These are phyloP conservation scores for Ectobius pallidus DNA, from an alignment of 2,888 invertebrate species.

Conservation along the genomic window DNA sequence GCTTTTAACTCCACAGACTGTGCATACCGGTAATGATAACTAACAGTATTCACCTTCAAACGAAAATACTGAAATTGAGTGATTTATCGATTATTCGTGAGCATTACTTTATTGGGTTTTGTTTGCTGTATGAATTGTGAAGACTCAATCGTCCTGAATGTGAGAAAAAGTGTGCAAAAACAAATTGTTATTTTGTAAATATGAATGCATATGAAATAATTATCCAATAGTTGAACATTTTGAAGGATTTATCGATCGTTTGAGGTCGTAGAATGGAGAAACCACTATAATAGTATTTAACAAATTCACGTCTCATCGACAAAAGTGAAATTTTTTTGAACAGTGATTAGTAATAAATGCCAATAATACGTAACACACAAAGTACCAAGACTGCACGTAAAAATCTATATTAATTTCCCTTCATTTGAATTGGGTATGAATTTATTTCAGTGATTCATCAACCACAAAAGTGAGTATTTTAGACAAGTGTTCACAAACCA, in stretches of 20 bases:
- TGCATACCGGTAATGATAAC: not conserved
- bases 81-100: not conserved
- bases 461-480: too few relatives aligned
- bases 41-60: not conserved
- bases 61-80: not conserved
- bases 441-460: too few relatives aligned
- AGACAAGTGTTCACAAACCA: not conserved
- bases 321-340: not conserved
- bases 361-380: not conserved
- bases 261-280: not conserved
- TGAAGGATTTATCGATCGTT: not conserved
- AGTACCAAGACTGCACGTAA: not conserved
- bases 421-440: not conserved
- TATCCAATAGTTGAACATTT: slow-evolving; percentile 7
- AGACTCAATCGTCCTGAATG: not conserved
- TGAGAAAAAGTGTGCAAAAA: not conserved
- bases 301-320: not conserved
- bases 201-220: not conserved
- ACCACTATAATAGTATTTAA: not conserved
- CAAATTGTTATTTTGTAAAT: not conserved
- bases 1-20: slow-evolving; percentile 7
- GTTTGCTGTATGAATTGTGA: too few relatives aligned
- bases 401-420: not conserved
- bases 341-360: not conserved
- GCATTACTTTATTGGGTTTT: too few relatives aligned